phyloP scores from a whole-genome alignment of 53 echinoderm and acorn worm genomes.

The Patiria pectinifera region DNA sequence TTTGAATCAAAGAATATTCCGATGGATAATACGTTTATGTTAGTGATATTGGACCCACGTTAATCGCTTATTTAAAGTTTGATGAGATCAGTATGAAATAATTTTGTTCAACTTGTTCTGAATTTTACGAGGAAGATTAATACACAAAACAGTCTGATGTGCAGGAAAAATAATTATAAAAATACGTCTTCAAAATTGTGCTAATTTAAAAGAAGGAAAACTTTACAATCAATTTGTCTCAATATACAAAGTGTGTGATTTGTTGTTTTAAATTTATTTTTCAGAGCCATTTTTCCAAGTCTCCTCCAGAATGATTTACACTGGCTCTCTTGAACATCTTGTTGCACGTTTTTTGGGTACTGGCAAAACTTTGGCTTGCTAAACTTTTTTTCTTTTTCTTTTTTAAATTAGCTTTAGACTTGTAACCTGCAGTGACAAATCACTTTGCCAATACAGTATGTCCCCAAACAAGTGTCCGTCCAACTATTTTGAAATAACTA shows the following conservation, averaged over 20 bases:
- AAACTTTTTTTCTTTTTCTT: background rate
- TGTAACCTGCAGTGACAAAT: constrained; percentile 41
- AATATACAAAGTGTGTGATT: too few relatives aligned
- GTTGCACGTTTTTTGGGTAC: background rate
- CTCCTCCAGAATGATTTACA: background rate
- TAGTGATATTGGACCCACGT: background rate
- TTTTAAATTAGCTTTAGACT: background rate
- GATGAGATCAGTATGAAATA: background rate
- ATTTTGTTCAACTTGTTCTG: background rate
- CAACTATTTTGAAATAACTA: too few relatives aligned
- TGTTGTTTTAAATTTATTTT: too few relatives aligned
- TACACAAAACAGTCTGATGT: too few relatives aligned
- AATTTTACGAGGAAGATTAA: too few relatives aligned
- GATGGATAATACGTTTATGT: background rate
- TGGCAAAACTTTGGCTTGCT: background rate
- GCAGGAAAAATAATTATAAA: too few relatives aligned
- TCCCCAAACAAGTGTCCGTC: too few relatives aligned
- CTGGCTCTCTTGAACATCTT: background rate
- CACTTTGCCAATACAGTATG: background rate
- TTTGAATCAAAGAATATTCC: background rate
- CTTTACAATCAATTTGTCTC: background rate
- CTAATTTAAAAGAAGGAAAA: background rate
- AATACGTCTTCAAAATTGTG: too few relatives aligned
- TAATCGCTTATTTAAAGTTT: background rate
- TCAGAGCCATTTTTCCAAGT: background rate